These are phyloP conservation scores for Eupsilia transversa DNA, from an alignment of 2,888 invertebrate species.

Conservation along the genomic window DNA sequence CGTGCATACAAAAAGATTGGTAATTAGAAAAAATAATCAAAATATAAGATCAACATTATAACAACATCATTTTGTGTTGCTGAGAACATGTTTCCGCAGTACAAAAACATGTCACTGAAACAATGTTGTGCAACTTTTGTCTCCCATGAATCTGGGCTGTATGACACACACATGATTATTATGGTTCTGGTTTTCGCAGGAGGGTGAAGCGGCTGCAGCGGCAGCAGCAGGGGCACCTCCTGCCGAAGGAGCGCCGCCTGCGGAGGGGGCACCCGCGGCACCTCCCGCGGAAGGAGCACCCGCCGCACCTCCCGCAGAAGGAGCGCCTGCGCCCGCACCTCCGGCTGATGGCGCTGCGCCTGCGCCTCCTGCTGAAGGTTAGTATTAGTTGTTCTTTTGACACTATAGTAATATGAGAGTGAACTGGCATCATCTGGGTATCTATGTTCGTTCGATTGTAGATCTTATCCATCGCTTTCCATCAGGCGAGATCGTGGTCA, in stretches of 20 bases:
- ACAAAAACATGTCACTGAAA: background rate
- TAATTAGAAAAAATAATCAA: too few species aligned
- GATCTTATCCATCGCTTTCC: background rate
- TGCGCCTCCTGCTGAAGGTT: conserved; percentile 75
- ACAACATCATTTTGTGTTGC: background rate
- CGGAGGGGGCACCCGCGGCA: conserved; percentile 58
- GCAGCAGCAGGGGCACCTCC: conserved; percentile 59
- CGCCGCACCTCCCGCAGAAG: conserved; percentile 71
- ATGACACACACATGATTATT: background rate
- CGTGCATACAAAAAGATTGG: too few species aligned
- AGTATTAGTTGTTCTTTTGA: conserved; percentile 1
- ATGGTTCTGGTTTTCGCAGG: conserved; percentile 41
- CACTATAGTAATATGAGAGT: background rate
- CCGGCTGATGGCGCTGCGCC: conserved; percentile 39
- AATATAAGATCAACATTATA: too few species aligned
- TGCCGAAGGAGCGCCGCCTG: conserved; percentile 68
- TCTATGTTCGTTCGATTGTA: background rate
- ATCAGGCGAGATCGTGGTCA: background rate
- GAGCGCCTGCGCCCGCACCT: conserved; percentile 50
- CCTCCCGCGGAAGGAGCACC: conserved; percentile 71
- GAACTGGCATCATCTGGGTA: background rate
- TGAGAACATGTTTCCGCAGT: background rate
- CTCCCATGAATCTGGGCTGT: background rate
- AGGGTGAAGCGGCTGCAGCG: conserved; percentile 56
- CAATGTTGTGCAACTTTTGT: conserved; percentile 12